A percentile compares a stretch with the other conserved stretches of the same genome.
Evolutionary conservation across 1,140 invertebrate genomes (phyloP).

Genomic region (Micrasema minimum): DNA sequence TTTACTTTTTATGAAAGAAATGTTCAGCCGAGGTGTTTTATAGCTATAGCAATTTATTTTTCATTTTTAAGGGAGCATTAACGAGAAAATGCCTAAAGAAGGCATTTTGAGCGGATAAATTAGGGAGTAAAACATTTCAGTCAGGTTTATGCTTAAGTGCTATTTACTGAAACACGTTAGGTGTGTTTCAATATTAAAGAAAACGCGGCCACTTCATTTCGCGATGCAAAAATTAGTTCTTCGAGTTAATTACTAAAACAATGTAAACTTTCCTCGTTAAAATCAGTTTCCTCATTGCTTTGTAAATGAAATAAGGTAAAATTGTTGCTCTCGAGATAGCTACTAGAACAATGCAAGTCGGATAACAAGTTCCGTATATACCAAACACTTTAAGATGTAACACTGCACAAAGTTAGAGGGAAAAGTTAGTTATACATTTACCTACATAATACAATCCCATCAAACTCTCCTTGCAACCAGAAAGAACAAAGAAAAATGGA

Average conservation of each 20-base stretch:
- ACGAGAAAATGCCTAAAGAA: too few species aligned
- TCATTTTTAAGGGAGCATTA: too few species aligned
- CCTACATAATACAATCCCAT: conserved; percentile 44
- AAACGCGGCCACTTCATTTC: too few species aligned
- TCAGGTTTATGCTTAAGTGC: too few species aligned
- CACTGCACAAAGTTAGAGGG: conserved; percentile 16
- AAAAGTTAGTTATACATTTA: conserved; percentile 19
- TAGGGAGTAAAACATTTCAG: too few species aligned
- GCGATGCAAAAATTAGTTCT: conserved; percentile 22
- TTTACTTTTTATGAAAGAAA: too few species aligned
- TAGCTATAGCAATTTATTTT: too few species aligned
- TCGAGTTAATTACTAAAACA: conserved; percentile 29
- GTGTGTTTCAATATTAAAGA: too few species aligned
- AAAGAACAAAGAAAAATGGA: conserved; percentile 40
- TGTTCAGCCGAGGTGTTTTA: too few species aligned
- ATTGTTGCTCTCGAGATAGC: conserved; percentile 1
- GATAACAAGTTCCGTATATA: conserved; percentile 15
- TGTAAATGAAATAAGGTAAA: conserved; percentile 18
- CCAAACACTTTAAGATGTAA: conserved; percentile 17
- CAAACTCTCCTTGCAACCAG: conserved; percentile 30
- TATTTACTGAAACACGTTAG: too few species aligned
- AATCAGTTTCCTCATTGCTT: conserved; percentile 32
- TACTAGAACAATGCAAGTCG: conserved; percentile 18
- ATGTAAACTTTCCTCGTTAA: conserved; percentile 32
- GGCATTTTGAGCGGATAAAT: too few species aligned